Evolutionary conservation across 2,888 invertebrate species (phyloP), one percentile per base, ranked within the genome.

Genomic region (Drosophila anceps): DNA sequence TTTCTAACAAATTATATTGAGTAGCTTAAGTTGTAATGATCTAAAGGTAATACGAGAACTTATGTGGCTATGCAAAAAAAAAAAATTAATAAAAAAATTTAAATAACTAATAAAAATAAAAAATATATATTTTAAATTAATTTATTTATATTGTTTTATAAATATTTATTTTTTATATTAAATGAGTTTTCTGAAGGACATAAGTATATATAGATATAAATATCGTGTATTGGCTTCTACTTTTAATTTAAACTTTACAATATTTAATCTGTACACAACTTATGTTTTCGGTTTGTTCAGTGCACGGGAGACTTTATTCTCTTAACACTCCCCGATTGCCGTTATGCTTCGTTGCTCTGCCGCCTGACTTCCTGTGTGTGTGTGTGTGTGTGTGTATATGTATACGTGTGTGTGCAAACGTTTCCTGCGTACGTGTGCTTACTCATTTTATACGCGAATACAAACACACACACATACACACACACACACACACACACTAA

Each of bases 321-420:
- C 43, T 35, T n/a, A 27, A 20, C n/a, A 54, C 27, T 13, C 12
- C 18, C 27, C 20, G 20, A 12, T 18, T 18, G 27, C 35, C 20
- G 59, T 50, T 46, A 76, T 64, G 81, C 76, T 41, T 55, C 64
- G 69, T 51, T 69, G 68, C 68, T 64, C 57, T 62, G 67, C 64
- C 67, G 57, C 58, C 71, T 79, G 61, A 72, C 80, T 84, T 87
- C 85, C 77, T 82, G 80, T 71, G 81, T 75, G 55, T 29, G 4
- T 12, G 13, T 79, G 62, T 69, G 69, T 43, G 13, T 37, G 35
- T 60, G 81, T 75, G 55, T 29, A 3, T 12, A 13, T 79, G 62
- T 69, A 72, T 43, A 20, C 29, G 29, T 60, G 65, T 70, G 39
- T 33, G 65, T 20, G 48, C 55, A 66, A 76, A 65, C 59, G 72